Evolutionary conservation across 2,113 vertebrate species (phyloP).

Genomic region (Felis chaus): DNA sequence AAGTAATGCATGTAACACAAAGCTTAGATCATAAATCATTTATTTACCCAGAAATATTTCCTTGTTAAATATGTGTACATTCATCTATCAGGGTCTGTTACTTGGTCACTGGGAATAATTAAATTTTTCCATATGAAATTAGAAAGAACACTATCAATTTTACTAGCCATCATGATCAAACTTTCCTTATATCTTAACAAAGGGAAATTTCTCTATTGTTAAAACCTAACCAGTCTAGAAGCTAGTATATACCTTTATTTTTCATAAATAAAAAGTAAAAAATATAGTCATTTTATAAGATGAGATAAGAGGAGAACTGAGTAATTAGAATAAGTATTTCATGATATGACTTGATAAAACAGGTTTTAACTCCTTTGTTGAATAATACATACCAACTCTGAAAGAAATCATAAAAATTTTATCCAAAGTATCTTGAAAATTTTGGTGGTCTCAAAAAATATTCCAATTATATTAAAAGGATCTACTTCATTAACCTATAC

Average conservation of each 20-base stretch:
- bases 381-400: constrained; percentile 39
- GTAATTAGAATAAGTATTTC: constrained; percentile 24
- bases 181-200: neutral
- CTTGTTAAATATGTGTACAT: neutral
- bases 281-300: neutral
- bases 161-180: neutral
- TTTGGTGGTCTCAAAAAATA: neutral
- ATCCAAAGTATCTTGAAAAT: neutral
- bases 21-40: neutral
- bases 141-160: neutral
- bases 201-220: neutral
- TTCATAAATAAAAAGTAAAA: constrained; percentile 22
- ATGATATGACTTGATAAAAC: constrained; percentile 41
- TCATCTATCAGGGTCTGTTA: neutral
- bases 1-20: neutral
- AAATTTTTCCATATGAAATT: neutral
- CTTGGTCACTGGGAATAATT: neutral
- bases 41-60: neutral
- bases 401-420: constrained; percentile 18
- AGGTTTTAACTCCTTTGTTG: neutral
- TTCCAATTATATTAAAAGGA: neutral
- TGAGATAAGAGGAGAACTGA: neutral
- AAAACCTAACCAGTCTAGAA: neutral
- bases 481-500: neutral
- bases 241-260: neutral